Evolutionary conservation across 2,797 vertebrate genomes (phyloP), one percentile per base, ranked within the genome.

Genomic region (Anomalospiza imberbis): DNA sequence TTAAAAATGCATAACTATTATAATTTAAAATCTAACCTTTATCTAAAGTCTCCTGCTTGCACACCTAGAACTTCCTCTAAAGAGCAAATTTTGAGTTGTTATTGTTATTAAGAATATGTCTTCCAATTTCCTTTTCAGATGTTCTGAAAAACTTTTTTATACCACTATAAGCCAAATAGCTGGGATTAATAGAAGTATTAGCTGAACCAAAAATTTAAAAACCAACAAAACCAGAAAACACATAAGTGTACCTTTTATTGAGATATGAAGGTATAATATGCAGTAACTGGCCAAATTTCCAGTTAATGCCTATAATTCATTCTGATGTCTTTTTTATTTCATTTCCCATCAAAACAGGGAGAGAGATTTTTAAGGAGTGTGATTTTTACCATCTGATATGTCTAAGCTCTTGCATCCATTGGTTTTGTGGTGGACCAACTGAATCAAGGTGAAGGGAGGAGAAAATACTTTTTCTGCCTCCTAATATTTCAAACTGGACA

Each of bases 21-120:
- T 75, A 91, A 89, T 93, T 89, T 72, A 88, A 96, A 93, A 50
- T 40, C 13, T 62, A 48, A 95, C 74, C 72, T 95, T 94, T 91
- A 57, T 81, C 31, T 86, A 72, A 83, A 73, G 60, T 65, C 9
- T 90, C 42, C 31, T 25, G 9, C 28, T 32, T 50, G 57, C 40
- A 57, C 22, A 31, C n/a, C 55, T 88, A 74, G 31, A 77, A 72
- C 85, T 90, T 80, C 50, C 26, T 90, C 73, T 67, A 20, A 94
- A 91, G 60, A 72, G 14, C 12, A 94, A 62, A 55, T 66, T 67
- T 45, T 57, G 40, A 73, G 47, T 57, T 83, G 32, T 68, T 58
- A 14, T 20, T 92, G 18, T 66, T 88, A 44, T 60, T 57, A 73
- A 67, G 29, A 28, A 29, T 21, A 13, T 45, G 20, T 58, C 19